Conservation (phyloP, 2,113 vertebrate species). For the Steatornis caripensis region DNA sequence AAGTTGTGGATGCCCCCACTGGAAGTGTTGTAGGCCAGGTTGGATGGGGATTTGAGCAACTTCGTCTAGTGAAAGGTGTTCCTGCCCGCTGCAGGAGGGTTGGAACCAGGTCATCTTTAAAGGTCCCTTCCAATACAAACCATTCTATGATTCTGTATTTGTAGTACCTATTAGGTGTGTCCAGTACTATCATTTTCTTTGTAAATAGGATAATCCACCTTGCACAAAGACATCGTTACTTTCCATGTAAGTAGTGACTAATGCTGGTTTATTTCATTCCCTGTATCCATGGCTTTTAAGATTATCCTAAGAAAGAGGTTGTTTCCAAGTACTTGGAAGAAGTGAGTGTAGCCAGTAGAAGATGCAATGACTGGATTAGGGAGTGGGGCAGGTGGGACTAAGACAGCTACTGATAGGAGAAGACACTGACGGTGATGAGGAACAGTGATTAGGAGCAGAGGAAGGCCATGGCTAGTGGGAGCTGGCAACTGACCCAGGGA, state of each 20-base stretch:
- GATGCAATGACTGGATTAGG: background rate
- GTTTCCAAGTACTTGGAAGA: background rate
- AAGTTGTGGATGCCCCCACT: background rate
- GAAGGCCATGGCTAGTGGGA: background rate
- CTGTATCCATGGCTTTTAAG: background rate
- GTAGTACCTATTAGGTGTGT: background rate
- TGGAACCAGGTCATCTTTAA: background rate
- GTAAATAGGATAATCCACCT: background rate
- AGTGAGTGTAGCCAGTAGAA: background rate
- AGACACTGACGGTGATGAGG: background rate
- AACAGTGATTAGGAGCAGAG: background rate
- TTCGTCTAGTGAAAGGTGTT: background rate
- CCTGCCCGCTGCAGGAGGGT: background rate
- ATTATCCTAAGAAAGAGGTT: background rate
- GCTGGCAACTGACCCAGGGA: background rate
- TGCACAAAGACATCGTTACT: background rate
- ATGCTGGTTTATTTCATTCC: background rate
- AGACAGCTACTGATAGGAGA: background rate
- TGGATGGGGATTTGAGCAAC: background rate
- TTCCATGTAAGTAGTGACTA: rapidly evolving
- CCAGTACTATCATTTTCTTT: background rate
- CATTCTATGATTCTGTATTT: background rate
- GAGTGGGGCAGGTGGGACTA: background rate
- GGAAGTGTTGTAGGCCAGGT: background rate
- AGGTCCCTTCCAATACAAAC: background rate